Conservation (phyloP, 2,888 invertebrate genomes). For the Rosalia funebris region DNA sequence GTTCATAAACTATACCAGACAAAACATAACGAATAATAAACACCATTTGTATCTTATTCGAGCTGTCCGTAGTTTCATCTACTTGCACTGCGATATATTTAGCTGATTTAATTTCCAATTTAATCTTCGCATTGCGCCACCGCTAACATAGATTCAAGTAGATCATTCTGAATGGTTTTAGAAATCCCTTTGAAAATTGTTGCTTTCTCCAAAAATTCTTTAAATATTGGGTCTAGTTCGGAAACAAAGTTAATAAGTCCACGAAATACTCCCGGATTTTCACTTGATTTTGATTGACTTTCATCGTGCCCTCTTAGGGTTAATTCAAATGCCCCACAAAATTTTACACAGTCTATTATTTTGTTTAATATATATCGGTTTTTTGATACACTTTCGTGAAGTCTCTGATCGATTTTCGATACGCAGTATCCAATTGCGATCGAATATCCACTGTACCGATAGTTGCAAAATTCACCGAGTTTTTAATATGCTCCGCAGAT, state of each 20-base stretch:
- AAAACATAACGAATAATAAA: neutral
- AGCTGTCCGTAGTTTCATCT: neutral
- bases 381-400: neutral
- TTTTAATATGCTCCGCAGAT: too few relatives aligned
- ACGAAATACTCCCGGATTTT: neutral
- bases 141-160: neutral
- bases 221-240: neutral
- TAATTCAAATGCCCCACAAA: neutral
- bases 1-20: neutral
- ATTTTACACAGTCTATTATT: neutral
- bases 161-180: neutral
- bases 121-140: neutral
- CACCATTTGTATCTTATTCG: neutral
- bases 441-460: neutral
- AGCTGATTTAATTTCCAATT: neutral
- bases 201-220: neutral
- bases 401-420: neutral
- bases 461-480: too few relatives aligned
- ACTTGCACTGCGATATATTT: neutral
- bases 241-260: neutral
- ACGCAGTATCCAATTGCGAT: neutral
- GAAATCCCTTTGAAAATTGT: neutral
- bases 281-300: neutral
- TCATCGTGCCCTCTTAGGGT: neutral
- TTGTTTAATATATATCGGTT: neutral